Evolutionary conservation across 2,888 invertebrate genomes (phyloP).

Genomic region (Autographa gamma): DNA sequence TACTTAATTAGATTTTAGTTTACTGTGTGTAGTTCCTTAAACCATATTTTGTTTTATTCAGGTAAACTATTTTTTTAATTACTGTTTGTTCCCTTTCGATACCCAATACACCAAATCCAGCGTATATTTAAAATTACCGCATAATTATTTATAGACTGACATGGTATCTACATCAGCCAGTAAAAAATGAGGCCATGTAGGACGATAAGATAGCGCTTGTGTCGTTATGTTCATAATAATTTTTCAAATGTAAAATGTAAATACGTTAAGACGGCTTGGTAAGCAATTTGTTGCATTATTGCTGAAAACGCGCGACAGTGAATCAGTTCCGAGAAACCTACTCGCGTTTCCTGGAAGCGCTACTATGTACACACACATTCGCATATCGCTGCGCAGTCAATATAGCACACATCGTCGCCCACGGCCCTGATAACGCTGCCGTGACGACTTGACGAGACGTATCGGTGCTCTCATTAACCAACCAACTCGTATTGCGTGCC

Average conservation of each 20-base stretch:
- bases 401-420: slow-evolving; percentile 78
- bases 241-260: slow-evolving; percentile 42
- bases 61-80: neutral
- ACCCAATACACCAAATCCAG: neutral
- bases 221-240: slow-evolving; percentile 31
- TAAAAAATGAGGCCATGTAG: slow-evolving; percentile 52
- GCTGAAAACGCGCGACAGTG: slow-evolving; percentile 85
- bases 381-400: slow-evolving; percentile 64
- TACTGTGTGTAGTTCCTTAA: too few relatives aligned
- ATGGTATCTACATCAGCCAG: slow-evolving; percentile 39
- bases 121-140: slow-evolving; percentile 7
- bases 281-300: slow-evolving; percentile 74
- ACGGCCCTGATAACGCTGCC: slow-evolving; percentile 84
- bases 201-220: slow-evolving; percentile 60
- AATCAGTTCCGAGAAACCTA: slow-evolving; percentile 85
- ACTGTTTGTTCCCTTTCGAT: neutral
- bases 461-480: slow-evolving; percentile 84
- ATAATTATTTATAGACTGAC: slow-evolving; percentile 8
- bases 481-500: slow-evolving; percentile 80
- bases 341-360: slow-evolving; percentile 87
- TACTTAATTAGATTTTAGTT: too few relatives aligned
- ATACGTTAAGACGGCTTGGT: slow-evolving; percentile 64
- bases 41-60: neutral
- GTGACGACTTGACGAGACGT: slow-evolving; percentile 79
- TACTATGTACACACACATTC: slow-evolving; percentile 83